phyloP scores from a whole-genome alignment of 2,113 vertebrate genomes.

The Cyphomyrus plagiostoma region DNA sequence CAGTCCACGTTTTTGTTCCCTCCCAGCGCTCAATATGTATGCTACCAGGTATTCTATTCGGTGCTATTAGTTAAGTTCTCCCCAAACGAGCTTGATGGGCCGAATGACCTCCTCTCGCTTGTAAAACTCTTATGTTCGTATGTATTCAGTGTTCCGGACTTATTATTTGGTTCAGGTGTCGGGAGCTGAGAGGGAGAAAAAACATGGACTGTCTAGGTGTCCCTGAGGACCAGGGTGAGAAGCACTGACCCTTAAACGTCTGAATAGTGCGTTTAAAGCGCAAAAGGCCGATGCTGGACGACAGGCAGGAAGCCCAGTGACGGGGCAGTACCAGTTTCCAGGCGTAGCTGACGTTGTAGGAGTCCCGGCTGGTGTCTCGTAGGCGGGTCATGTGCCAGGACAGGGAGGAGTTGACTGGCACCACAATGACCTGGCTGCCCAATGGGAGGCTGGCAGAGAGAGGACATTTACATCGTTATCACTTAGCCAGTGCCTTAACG shows the following conservation, averaged over 20 bases:
- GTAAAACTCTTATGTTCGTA: too few species aligned
- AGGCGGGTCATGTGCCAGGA: constrained; percentile 95
- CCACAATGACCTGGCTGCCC: constrained; percentile 89
- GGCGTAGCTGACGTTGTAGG: constrained; percentile 96
- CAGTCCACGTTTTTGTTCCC: neutral
- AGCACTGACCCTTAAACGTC: neutral
- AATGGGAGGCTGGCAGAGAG: constrained; percentile 75
- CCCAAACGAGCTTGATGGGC: too few species aligned
- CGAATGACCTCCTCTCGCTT: too few species aligned
- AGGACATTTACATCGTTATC: neutral
- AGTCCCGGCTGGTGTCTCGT: constrained; percentile 75
- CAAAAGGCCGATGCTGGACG: neutral
- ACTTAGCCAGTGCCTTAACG: neutral
- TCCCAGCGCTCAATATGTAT: neutral
- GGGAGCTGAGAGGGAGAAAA: neutral
- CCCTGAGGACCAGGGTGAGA: neutral
- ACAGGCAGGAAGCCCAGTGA: neutral
- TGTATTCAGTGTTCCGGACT: neutral
- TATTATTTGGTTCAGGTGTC: neutral
- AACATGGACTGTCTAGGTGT: neutral
- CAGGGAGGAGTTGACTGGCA: constrained; percentile 89
- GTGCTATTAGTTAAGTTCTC: too few species aligned
- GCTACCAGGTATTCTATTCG: neutral
- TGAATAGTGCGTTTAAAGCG: neutral
- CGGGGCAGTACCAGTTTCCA: constrained; percentile 88